Base-by-base conservation (phyloP, 2,888 invertebrate species). In the Miltochrista miniata region DNA sequence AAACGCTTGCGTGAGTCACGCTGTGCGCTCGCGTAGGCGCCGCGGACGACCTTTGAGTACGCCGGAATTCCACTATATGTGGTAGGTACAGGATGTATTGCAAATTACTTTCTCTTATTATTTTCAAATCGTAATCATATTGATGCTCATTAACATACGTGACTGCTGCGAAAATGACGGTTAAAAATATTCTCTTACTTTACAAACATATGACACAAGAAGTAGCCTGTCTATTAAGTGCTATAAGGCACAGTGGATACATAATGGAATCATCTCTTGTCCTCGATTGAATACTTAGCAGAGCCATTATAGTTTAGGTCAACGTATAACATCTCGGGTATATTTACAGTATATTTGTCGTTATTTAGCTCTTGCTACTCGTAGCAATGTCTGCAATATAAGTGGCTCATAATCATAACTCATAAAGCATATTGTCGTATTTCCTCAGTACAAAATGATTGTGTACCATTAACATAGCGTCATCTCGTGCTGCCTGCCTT, bases 21-120 rank as follows among this genome's bases (percentile, higher is more conserved):
- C 31, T 7, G 31, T 31, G 11, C 31, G 10, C 3, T 7, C 12
- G 36, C 41, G 42, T 31, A 10, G 48, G 37, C 42, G 48, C 43
- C 43, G 15, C 38, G n/a, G 7, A 31, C 31, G 7, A 30, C 37
- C 42, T 37, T 14, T 18, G 15, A 12, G 12, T 2, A 9, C 41
- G 34, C 12, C 44, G 24, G 14, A 11, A 34, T 29, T 34, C 42
- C 37, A 14, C 31, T 12, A 18, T 33, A 34, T 48, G 5, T 13
- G n/a, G 11, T 33, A 31, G 42, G 48, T 51, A 29, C 47, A n/a
- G 37, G n/a, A n/a, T n/a, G n/a, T 24, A 58, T 49, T 37, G 7
- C 12, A 12, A 11, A 39, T 24, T 43, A 55, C 68, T 67, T 59
- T 67, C 68, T 52, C 60, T 54, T 54, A 46, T 54, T 54, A 46